phyloP scores from a whole-genome alignment of 2,113 vertebrate genomes.

The Hucho hucho region DNA sequence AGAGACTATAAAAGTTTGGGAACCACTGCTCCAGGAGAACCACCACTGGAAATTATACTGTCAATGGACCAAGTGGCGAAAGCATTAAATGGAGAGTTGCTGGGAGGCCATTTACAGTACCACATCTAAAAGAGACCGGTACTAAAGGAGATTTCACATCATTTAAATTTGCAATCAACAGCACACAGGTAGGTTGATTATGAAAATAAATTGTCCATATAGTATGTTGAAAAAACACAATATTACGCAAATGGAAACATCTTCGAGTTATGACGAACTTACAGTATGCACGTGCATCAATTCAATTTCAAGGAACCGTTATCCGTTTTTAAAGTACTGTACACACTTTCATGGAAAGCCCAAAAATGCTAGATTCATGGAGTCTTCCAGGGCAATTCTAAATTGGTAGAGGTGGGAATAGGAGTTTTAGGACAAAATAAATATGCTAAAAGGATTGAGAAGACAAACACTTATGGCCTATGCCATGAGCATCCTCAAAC shows the following conservation, averaged over 20 bases:
- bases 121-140: too few relatives aligned
- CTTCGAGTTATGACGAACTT: background rate
- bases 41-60: too few relatives aligned
- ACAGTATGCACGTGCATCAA: background rate
- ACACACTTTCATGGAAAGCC: background rate
- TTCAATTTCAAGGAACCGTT: background rate
- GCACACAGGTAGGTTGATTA: too few relatives aligned
- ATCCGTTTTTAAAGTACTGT: background rate
- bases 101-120: too few relatives aligned
- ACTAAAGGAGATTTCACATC: too few relatives aligned
- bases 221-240: background rate
- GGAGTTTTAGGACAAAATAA: too few relatives aligned
- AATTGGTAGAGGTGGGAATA: background rate
- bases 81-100: too few relatives aligned
- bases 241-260: background rate
- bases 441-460: background rate
- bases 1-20: too few relatives aligned
- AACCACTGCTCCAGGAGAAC: too few relatives aligned
- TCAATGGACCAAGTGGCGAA: too few relatives aligned
- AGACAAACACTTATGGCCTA: background rate
- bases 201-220: too few relatives aligned
- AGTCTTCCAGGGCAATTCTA: constrained; percentile 1
- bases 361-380: background rate
- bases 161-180: too few relatives aligned
- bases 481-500: constrained; percentile 15